A percentile compares a stretch with the other conserved stretches of the same genome.
These are phyloP conservation scores for Hyphantria cunea DNA, from an alignment of 1,140 invertebrate genomes.

Conservation along the genomic window DNA sequence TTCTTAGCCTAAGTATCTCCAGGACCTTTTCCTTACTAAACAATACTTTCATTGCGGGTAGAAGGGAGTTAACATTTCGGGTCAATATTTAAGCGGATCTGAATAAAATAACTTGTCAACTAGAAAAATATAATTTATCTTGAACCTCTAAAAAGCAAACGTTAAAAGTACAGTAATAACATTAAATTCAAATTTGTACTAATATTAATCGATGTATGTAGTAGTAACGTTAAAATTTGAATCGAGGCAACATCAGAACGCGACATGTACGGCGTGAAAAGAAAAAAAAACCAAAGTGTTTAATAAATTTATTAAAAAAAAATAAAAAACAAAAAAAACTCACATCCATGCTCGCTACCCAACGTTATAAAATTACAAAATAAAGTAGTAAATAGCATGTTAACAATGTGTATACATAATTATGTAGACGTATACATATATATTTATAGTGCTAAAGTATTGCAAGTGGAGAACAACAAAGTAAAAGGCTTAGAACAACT, in stretches of 20 bases:
- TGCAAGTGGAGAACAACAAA: conserved; percentile 37
- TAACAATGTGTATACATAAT: conserved; percentile 63
- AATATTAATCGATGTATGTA: conserved; percentile 1
- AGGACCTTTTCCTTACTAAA: no score
- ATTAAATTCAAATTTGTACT: conserved; percentile 47
- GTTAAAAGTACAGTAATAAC: conserved; percentile 60
- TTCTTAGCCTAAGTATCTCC: no score
- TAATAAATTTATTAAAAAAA: conserved; percentile 80
- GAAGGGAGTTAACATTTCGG: no score
- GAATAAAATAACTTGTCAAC: conserved; percentile 27
- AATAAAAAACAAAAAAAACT: conserved; percentile 67
- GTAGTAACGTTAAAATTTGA: no score
- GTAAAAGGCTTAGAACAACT: conserved; percentile 16
- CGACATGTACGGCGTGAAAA: conserved; percentile 2
- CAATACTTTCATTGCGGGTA: no score
- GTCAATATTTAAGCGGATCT: background rate
- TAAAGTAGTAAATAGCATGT: conserved; percentile 56
- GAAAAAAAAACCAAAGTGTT: conserved; percentile 64
- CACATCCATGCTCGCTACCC: conserved; percentile 63
- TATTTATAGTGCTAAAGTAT: conserved; percentile 47
- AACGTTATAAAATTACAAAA: conserved; percentile 61
- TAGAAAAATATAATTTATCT: conserved; percentile 74
- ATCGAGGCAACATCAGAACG: no score
- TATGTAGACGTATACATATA: conserved; percentile 40
- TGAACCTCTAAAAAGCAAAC: conserved; percentile 54